Conservation (phyloP, 2,797 vertebrate genomes). For the Betta splendens region DNA sequence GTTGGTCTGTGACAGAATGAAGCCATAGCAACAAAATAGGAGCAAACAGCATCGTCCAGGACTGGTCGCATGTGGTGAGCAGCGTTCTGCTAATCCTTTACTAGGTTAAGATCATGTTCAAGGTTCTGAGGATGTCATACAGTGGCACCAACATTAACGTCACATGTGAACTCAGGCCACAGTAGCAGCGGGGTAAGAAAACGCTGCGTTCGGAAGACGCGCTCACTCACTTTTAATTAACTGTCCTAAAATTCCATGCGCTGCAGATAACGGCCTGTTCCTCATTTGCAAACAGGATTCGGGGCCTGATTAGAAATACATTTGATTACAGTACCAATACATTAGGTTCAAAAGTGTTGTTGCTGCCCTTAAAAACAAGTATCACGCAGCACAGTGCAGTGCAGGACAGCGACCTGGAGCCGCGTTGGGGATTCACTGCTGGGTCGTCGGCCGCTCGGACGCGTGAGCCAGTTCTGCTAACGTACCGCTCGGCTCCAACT, state of each 20-base stretch:
- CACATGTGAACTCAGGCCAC: conserved; percentile 1
- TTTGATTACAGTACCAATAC: no score
- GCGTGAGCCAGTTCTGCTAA: conserved; percentile 39
- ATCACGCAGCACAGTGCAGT: conserved; percentile 45
- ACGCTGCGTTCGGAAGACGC: conserved; percentile 42
- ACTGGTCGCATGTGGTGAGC: no score
- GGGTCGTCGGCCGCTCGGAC: conserved; percentile 38
- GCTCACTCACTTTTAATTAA: conserved; percentile 67
- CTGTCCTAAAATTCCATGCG: conserved; percentile 55
- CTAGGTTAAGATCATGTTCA: background rate
- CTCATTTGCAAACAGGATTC: conserved; percentile 60
- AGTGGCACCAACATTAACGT: background rate
- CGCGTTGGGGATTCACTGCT: conserved; percentile 26
- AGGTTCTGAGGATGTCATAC: background rate
- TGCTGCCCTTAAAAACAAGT: conserved; percentile 26
- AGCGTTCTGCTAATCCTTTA: no score
- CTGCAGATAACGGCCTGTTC: conserved; percentile 55
- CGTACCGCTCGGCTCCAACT: conserved; percentile 20
- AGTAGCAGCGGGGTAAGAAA: no score
- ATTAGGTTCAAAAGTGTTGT: conserved; percentile 45
- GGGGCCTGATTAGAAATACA: conserved; percentile 61
- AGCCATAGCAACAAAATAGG: conserved; percentile 65
- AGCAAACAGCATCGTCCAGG: no score
- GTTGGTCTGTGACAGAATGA: conserved; percentile 33
- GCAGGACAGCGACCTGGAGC: conserved; percentile 34